These are phyloP conservation scores for Alectoris magna DNA, from an alignment of 2,797 vertebrate species.

Conservation along the genomic window DNA sequence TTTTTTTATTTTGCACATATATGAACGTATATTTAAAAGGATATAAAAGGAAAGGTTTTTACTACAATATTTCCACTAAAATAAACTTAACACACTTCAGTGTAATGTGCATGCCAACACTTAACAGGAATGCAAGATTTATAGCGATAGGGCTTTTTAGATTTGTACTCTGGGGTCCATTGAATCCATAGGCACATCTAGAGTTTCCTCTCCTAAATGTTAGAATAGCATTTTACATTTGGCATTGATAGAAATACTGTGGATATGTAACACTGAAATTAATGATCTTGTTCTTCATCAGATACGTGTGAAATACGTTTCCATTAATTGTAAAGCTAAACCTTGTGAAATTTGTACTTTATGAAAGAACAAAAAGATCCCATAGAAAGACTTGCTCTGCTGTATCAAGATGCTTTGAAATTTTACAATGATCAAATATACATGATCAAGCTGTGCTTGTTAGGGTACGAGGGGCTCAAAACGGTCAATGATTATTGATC, in stretches of 20 bases:
- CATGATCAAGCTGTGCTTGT: slow-evolving; percentile 82
- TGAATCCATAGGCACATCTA: slow-evolving; percentile 78
- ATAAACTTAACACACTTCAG: slow-evolving; percentile 76
- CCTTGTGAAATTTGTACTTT: slow-evolving; percentile 45
- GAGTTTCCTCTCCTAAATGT: slow-evolving; percentile 72
- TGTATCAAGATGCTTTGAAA: slow-evolving; percentile 78
- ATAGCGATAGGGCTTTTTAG: slow-evolving; percentile 76
- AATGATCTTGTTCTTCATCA: slow-evolving; percentile 70
- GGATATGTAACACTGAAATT: slow-evolving; percentile 52
- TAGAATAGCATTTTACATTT: slow-evolving; percentile 71
- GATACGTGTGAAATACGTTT: slow-evolving; percentile 65
- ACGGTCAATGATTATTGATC: slow-evolving; percentile 82
- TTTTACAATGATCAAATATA: slow-evolving; percentile 82
- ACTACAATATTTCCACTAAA: slow-evolving; percentile 58
- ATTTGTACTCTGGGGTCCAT: slow-evolving; percentile 77
- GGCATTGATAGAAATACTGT: slow-evolving; percentile 58
- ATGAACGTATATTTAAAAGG: slow-evolving; percentile 16
- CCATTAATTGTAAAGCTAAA: slow-evolving; percentile 46
- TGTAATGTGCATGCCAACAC: slow-evolving; percentile 78
- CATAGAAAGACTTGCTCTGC: slow-evolving; percentile 64
- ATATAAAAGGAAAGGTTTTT: slow-evolving; percentile 49
- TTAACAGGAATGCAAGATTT: slow-evolving; percentile 82
- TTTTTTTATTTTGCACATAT: background rate
- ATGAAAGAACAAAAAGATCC: slow-evolving; percentile 67
- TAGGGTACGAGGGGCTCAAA: slow-evolving; percentile 70